These are phyloP conservation scores for Chaetodon auriga DNA, from an alignment of 2,113 vertebrate species.

Conservation along the genomic window DNA sequence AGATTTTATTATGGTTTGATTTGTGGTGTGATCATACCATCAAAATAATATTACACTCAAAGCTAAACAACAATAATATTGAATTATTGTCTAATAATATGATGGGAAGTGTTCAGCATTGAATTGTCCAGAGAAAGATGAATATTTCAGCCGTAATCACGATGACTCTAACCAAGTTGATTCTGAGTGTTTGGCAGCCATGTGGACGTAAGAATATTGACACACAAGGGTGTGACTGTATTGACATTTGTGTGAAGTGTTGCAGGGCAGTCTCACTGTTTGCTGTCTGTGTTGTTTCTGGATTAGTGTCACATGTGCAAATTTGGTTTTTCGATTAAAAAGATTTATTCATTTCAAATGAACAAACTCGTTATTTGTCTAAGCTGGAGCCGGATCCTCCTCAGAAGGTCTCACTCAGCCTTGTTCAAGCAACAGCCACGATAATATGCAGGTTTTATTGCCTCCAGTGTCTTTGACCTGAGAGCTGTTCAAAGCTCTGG, in stretches of 20 bases:
- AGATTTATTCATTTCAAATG: background rate
- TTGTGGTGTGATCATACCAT: background rate
- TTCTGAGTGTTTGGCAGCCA: background rate
- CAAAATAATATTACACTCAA: no score
- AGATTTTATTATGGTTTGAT: background rate
- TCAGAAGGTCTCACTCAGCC: background rate
- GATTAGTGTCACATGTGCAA: background rate
- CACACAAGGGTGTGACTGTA: background rate
- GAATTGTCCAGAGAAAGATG: no score
- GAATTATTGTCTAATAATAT: no score
- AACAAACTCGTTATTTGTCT: background rate
- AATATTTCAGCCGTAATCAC: background rate
- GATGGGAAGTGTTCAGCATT: no score
- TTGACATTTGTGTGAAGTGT: background rate
- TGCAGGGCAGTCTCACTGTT: background rate
- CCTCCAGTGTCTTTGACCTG: background rate
- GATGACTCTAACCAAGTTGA: background rate
- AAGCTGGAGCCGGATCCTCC: background rate
- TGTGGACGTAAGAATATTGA: background rate
- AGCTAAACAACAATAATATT: no score
- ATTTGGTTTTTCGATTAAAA: background rate
- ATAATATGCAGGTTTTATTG: background rate
- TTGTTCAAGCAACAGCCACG: background rate
- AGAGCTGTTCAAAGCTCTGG: background rate
- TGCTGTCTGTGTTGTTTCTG: background rate